These are phyloP conservation scores for Papilio elwesi DNA, from an alignment of 2,888 invertebrate genomes.

Conservation along the genomic window DNA sequence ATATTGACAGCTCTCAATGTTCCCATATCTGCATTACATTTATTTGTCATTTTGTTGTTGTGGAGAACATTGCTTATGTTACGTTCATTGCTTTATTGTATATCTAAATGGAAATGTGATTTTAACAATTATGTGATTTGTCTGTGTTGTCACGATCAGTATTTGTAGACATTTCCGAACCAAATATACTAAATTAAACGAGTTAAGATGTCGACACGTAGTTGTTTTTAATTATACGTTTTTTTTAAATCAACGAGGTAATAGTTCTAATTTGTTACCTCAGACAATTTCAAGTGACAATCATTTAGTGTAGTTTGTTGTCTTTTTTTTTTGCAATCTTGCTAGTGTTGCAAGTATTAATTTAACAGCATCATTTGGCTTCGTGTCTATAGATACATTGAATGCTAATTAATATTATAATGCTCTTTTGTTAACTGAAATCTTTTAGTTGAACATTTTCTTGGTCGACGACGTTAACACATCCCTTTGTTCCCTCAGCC, in stretches of 20 bases:
- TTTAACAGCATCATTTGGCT: too few species aligned
- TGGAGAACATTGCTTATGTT: neutral
- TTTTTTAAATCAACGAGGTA: neutral
- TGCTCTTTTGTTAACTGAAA: too few species aligned
- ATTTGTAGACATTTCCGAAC: slow-evolving; percentile 70
- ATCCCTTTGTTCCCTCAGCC: too few species aligned
- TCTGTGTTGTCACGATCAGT: slow-evolving; percentile 59
- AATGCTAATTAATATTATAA: too few species aligned
- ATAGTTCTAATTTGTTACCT: too few species aligned
- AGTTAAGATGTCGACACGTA: slow-evolving; percentile 41
- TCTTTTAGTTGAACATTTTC: too few species aligned
- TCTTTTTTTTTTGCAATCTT: too few species aligned
- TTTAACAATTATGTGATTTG: slow-evolving; percentile 48
- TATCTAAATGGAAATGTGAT: slow-evolving; percentile 43
- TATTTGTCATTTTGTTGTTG: neutral
- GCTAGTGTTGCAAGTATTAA: too few species aligned
- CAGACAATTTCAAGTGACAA: too few species aligned
- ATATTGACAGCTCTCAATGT: slow-evolving; percentile 1
- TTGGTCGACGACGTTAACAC: too few species aligned
- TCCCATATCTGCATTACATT: neutral
- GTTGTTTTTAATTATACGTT: slow-evolving; percentile 52
- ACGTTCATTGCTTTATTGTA: slow-evolving; percentile 6
- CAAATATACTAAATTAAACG: slow-evolving; percentile 61
- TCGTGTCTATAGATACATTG: too few species aligned
- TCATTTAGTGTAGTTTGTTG: too few species aligned